A percentile compares a stretch with the other conserved stretches of the same genome.
Evolutionary conservation across 2,797 vertebrate species (phyloP).

Genomic region (Vireo griseus): DNA sequence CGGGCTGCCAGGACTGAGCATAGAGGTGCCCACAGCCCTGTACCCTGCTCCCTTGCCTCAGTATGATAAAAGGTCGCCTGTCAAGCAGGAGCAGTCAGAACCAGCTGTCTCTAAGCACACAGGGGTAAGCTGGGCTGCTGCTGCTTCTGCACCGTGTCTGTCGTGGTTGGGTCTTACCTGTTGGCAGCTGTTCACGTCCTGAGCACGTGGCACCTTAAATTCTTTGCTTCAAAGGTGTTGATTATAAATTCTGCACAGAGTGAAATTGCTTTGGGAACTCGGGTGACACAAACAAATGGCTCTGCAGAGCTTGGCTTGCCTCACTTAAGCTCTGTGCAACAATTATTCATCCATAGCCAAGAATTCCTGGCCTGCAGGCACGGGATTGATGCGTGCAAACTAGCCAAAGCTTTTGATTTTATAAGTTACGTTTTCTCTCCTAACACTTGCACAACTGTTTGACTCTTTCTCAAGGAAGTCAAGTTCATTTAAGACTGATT

Average conservation of each 20-base stretch:
- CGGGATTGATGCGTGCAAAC: neutral
- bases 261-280: neutral
- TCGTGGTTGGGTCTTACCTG: neutral
- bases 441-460: neutral
- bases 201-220: neutral
- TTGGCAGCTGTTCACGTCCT: neutral
- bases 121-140: constrained; percentile 30
- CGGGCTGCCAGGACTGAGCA: constrained; percentile 87
- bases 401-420: neutral
- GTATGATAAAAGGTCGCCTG: constrained; percentile 79
- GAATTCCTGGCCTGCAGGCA: neutral
- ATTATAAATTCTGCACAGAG: neutral
- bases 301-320: neutral
- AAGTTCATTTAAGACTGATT: neutral
- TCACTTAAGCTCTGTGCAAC: neutral
- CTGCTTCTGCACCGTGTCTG: accelerated
- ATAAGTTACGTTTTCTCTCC: constrained; percentile 1
- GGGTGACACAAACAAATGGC: neutral
- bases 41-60: constrained; percentile 90
- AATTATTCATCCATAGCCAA: neutral
- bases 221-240: neutral
- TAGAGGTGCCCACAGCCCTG: constrained; percentile 86
- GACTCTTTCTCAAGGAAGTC: neutral
- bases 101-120: neutral
- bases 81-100: constrained; percentile 76